A percentile compares a stretch with the other conserved stretches of the same genome.
Conservation (phyloP, 1,140 invertebrate species). For the Drosophila setifemur region DNA sequence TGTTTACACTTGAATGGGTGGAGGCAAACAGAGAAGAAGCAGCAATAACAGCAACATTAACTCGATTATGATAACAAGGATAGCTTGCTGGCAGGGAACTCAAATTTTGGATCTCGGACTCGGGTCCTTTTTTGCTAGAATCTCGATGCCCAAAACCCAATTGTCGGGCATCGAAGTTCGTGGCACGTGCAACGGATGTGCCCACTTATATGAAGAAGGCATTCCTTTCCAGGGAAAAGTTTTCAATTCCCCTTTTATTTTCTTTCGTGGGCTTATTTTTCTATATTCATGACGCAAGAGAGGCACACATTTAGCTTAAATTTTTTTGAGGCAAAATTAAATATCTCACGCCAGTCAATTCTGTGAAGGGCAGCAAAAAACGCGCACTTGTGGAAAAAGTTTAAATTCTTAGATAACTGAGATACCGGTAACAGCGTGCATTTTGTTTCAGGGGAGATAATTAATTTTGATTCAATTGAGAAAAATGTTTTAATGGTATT, state of each 20-base stretch:
- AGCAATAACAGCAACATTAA: conserved; percentile 58
- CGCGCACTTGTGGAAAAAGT: conserved; percentile 41
- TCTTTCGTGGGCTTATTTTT: not conserved
- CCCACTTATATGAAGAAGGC: conserved; percentile 32
- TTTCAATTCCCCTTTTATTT: not conserved
- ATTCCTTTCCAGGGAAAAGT: too few species aligned
- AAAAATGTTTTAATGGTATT: too few species aligned
- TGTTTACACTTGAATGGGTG: conserved; percentile 65
- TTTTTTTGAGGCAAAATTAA: conserved; percentile 18
- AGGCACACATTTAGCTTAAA: conserved; percentile 19
- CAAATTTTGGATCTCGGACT: not conserved
- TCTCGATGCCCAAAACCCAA: conserved; percentile 1
- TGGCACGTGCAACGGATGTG: conserved; percentile 47
- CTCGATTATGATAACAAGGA: conserved; percentile 65
- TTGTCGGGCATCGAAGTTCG: conserved; percentile 14
- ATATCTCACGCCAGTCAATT: not conserved
- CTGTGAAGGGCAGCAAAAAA: conserved; percentile 6
- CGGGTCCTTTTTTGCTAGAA: not conserved
- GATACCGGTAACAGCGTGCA: conserved; percentile 22
- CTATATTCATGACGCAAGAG: not conserved
- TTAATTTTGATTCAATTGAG: too few species aligned
- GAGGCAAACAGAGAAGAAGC: conserved; percentile 39
- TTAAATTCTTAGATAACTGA: conserved; percentile 41
- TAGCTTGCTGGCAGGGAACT: not conserved
- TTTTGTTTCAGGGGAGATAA: conserved; percentile 4